A percentile compares a stretch with the other conserved stretches of the same genome.
These are phyloP conservation scores for Lepus townsendii DNA, from an alignment of 2,797 vertebrate genomes.

Conservation along the genomic window DNA sequence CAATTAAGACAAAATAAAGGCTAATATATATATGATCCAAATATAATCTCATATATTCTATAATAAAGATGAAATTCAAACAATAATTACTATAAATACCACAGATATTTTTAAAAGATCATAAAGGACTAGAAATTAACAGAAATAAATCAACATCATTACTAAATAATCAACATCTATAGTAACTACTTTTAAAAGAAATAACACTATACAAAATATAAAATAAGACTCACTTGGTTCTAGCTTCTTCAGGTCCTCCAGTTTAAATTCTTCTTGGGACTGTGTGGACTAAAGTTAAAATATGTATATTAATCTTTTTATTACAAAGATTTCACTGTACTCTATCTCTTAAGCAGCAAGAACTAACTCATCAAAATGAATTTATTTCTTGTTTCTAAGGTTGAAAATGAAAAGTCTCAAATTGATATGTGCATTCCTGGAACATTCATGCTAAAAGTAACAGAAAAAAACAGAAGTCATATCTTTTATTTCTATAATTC, in stretches of 20 bases:
- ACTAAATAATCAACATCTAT: background rate
- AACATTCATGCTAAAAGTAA: slow-evolving; percentile 44
- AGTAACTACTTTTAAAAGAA: slow-evolving; percentile 45
- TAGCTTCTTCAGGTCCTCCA: slow-evolving; percentile 98
- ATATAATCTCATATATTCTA: background rate
- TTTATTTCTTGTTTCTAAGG: slow-evolving; percentile 48
- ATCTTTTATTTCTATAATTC: slow-evolving; percentile 43
- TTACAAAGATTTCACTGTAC: slow-evolving; percentile 48
- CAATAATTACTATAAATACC: slow-evolving; percentile 17
- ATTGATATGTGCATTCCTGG: background rate
- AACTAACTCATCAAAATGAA: slow-evolving; percentile 56
- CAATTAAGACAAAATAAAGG: slow-evolving; percentile 33
- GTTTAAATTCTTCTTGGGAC: slow-evolving; percentile 96
- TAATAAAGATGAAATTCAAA: background rate
- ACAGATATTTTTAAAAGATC: background rate
- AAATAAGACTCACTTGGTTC: slow-evolving; percentile 94
- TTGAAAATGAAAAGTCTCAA: slow-evolving; percentile 68
- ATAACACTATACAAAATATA: background rate
- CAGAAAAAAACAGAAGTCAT: slow-evolving; percentile 32
- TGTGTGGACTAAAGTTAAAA: slow-evolving; percentile 93
- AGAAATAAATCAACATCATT: background rate
- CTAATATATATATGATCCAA: background rate
- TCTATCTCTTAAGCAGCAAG: slow-evolving; percentile 20
- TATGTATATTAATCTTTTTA: slow-evolving; percentile 65
- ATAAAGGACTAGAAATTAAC: background rate